Base-by-base conservation (phyloP, 2,888 invertebrate species). In the Pyrrhia umbra region DNA sequence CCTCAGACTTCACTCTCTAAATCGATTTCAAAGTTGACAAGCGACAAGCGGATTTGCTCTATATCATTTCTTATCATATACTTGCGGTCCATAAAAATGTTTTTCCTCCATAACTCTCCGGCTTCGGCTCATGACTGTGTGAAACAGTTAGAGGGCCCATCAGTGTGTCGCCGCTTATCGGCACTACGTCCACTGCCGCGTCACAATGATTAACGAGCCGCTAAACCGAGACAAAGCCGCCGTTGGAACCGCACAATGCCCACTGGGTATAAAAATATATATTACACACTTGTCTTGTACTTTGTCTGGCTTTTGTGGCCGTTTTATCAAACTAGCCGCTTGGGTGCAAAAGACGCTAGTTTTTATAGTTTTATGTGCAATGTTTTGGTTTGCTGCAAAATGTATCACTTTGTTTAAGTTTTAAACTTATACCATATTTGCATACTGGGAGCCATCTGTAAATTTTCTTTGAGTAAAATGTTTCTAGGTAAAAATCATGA, bases 181-280 rank as follows among this genome's bases (percentile, higher is more conserved):
- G 77, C 68, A 72, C 56, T 39, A 46, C 55, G 76, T 81, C 82
- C 85, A 84, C 82, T 83, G 85, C 85, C 73, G 82, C 84, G 86
- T 85, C 88, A 85, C 78, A 75, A 83, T 88, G 89, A 89, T 87
- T 86, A 88, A 89, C 85, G 89, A 88, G 65, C 73, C 45, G 70
- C 68, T 71, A 77, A 50, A 61, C 71, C 82, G 81, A 87, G 86
- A 88, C 88, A 87, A 88, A 86, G 85, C 79, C 81, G 68, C 79
- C 81, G 68, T 74, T 82, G 82, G 75, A 79, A 72, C 79, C 80
- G 67, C 76, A 76, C 79, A 75, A 71, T 79, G 73, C 77, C 73
- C 80, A 74, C 58, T 49, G 75, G 63, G 43, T 52, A 68, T 68
- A 69, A 75, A 80, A 80, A 85, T 82, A 86, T 84, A 86, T 85